phyloP scores from a whole-genome alignment of 37 sponge, comb jelly and placozoan species.

The Beroe forskalii region DNA sequence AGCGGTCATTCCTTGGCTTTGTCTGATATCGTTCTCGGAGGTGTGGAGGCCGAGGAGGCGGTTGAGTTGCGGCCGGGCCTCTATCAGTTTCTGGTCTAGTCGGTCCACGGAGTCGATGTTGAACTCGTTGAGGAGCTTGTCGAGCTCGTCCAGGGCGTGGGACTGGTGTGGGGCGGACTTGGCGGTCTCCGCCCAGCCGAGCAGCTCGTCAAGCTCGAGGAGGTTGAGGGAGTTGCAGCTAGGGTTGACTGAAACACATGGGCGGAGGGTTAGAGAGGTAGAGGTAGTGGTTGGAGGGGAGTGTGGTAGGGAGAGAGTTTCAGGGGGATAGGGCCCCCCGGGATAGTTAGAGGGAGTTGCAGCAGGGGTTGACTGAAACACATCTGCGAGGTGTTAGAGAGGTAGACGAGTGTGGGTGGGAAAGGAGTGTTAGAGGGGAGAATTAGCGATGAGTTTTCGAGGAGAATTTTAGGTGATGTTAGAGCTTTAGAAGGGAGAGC shows the following conservation, averaged over 20 bases:
- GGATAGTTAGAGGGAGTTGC: too few relatives aligned
- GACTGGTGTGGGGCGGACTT: conserved; percentile 56
- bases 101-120: conserved; percentile 54
- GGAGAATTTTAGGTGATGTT: too few relatives aligned
- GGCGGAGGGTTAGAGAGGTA: not conserved
- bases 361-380: too few relatives aligned
- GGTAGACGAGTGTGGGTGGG: too few relatives aligned
- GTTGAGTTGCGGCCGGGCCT: conserved; percentile 8
- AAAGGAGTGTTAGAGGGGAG: too few relatives aligned
- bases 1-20: not conserved
- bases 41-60: not conserved
- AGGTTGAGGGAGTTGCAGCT: conserved; percentile 56
- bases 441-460: too few relatives aligned
- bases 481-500: too few relatives aligned
- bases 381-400: too few relatives aligned
- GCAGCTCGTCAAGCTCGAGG: conserved; percentile 48
- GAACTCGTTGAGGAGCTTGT: conserved; percentile 36
- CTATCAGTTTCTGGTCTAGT: not conserved
- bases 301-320: too few relatives aligned
- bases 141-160: conserved; percentile 44
- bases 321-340: too few relatives aligned
- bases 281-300: not conserved
- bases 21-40: conserved; percentile 24
- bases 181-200: conserved; percentile 61
- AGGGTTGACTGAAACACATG: conserved; percentile 29